These are phyloP conservation scores for Colletes latitarsis DNA, from an alignment of 1,140 invertebrate species.

Conservation along the genomic window DNA sequence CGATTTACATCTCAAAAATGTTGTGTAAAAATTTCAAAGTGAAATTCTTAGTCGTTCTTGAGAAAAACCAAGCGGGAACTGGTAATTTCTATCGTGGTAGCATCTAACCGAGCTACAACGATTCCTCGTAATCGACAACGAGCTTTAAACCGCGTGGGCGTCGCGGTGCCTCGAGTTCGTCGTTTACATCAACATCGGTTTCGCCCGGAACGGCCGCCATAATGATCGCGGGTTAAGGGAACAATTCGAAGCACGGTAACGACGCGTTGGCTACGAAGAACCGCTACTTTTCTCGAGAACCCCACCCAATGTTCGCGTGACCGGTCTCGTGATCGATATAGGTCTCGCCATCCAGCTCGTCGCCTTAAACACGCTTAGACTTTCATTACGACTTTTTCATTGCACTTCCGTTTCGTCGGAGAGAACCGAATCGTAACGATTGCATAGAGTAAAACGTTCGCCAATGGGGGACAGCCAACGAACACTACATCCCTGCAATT, in stretches of 20 bases:
- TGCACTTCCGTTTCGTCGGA: neutral
- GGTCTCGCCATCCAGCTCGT: slow-evolving; percentile 9
- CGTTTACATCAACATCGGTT: slow-evolving; percentile 6
- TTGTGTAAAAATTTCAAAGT: no score
- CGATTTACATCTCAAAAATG: no score
- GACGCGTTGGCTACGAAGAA: slow-evolving; percentile 28
- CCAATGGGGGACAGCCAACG: no score
- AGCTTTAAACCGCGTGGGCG: neutral
- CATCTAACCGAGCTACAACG: neutral
- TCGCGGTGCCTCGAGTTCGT: neutral
- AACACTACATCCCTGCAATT: no score
- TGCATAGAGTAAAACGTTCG: no score
- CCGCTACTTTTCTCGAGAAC: slow-evolving; percentile 33
- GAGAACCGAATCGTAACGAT: no score
- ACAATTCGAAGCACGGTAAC: slow-evolving; percentile 40
- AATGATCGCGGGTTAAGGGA: slow-evolving; percentile 21
- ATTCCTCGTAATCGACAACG: neutral
- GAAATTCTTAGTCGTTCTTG: no score
- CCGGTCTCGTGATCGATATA: slow-evolving; percentile 43
- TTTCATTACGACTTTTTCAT: slow-evolving; percentile 10
- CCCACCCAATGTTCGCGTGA: slow-evolving; percentile 53
- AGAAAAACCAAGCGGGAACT: no score
- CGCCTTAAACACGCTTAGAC: slow-evolving; percentile 22
- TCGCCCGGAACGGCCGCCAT: neutral
- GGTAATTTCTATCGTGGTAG: neutral